Conservation (phyloP, 1,140 invertebrate genomes). For the Cyphomyrmex costatus region DNA sequence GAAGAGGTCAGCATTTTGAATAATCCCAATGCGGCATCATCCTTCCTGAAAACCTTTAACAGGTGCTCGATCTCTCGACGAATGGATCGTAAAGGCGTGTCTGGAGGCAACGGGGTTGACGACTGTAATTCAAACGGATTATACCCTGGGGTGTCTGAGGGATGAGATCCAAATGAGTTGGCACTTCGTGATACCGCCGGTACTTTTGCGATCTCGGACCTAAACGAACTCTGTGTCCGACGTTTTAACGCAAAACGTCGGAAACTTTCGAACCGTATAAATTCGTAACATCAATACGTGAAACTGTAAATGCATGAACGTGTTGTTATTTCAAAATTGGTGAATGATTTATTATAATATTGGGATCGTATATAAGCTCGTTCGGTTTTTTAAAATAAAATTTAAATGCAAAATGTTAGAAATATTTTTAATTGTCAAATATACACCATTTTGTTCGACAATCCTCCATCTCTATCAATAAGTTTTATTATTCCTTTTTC, state of each 20-base stretch:
- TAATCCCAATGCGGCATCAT: constrained; percentile 63
- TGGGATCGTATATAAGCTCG: too few species aligned
- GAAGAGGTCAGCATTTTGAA: constrained; percentile 55
- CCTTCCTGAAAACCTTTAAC: constrained; percentile 68
- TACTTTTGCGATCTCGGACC: constrained; percentile 52
- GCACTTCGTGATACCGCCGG: constrained; percentile 59
- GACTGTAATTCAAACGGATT: constrained; percentile 83
- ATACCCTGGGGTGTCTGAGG: constrained; percentile 76
- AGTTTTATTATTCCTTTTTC: too few species aligned
- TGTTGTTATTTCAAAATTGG: background rate
- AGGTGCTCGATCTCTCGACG: constrained; percentile 79
- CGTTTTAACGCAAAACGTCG: constrained; percentile 63
- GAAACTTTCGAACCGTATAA: constrained; percentile 19
- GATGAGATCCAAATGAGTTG: constrained; percentile 80
- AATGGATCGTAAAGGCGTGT: constrained; percentile 74
- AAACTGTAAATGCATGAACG: background rate
- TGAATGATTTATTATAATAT: background rate
- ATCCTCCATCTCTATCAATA: too few species aligned
- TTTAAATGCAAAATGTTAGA: too few species aligned
- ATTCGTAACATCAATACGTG: constrained; percentile 15
- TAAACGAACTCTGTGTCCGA: constrained; percentile 54
- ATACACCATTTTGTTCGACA: too few species aligned
- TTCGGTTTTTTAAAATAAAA: too few species aligned
- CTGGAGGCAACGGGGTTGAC: constrained; percentile 69
- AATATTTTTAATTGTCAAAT: too few species aligned